Conservation (phyloP, 1,140 invertebrate species). For the Luehdorfia chinensis region DNA sequence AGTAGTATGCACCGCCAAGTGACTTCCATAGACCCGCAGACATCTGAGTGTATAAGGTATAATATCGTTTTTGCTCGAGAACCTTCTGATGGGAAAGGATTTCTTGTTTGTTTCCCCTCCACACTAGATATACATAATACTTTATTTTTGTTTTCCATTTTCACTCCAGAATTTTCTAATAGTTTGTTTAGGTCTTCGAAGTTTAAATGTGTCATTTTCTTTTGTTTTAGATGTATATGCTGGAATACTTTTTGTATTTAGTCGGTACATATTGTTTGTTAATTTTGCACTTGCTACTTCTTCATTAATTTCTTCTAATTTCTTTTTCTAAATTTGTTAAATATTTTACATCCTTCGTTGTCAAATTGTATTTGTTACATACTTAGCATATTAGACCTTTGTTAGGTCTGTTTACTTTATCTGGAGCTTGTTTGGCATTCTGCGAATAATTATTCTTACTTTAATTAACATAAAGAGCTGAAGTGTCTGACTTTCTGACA, state of each 20-base stretch:
- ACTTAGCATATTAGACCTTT: too few relatives aligned
- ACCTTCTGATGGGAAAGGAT: conserved; percentile 6
- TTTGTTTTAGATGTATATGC: conserved; percentile 27
- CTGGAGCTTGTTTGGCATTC: too few relatives aligned
- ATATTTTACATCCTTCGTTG: too few relatives aligned
- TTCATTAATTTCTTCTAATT: too few relatives aligned
- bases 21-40: background rate
- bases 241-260: conserved; percentile 23
- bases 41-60: background rate
- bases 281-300: too few relatives aligned
- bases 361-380: too few relatives aligned
- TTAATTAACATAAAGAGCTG: conserved; percentile 13
- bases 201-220: conserved; percentile 27
- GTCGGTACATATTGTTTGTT: too few relatives aligned
- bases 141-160: conserved; percentile 27
- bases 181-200: conserved; percentile 28
- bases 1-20: too few relatives aligned
- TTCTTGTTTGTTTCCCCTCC: conserved; percentile 15
- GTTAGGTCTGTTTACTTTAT: too few relatives aligned
- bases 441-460: background rate
- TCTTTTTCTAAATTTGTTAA: too few relatives aligned
- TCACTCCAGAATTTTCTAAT: conserved; percentile 20
- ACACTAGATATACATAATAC: conserved; percentile 13
- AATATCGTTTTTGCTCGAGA: conserved; percentile 4
- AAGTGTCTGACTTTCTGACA: conserved; percentile 11